These are phyloP conservation scores for Psittacula derbiana DNA, from an alignment of 2,797 vertebrate genomes.

Conservation along the genomic window DNA sequence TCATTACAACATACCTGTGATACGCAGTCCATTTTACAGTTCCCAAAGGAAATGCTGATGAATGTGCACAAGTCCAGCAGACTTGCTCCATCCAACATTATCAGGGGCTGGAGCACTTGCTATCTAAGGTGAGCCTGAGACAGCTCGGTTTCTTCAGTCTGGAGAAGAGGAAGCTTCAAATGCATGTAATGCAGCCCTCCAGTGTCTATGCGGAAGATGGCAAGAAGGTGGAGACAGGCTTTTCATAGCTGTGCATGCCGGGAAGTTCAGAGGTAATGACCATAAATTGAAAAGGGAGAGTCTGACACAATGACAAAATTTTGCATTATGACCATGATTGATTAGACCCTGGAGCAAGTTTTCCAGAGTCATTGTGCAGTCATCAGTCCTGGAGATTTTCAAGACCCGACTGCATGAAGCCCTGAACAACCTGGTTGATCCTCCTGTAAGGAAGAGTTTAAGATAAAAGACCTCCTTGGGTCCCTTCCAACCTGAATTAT, in stretches of 20 bases:
- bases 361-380: rapidly evolving
- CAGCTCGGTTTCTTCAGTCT: neutral
- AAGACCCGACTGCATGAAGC: neutral
- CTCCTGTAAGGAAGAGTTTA: neutral
- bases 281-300: neutral
- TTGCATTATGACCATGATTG: neutral
- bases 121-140: neutral
- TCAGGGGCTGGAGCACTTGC: neutral
- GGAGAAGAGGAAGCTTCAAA: neutral
- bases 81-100: neutral
- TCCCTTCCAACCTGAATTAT: neutral
- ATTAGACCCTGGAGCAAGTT: neutral
- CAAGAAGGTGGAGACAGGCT: neutral
- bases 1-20: neutral
- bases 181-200: neutral
- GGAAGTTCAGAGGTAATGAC: neutral
- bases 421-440: neutral
- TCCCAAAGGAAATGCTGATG: neutral
- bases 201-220: neutral
- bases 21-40: too few species aligned
- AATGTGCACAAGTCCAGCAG: neutral
- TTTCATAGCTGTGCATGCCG: neutral
- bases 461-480: neutral
- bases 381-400: neutral
- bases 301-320: neutral